phyloP scores from a whole-genome alignment of 2,888 invertebrate species.

The Acholoe squamosa region DNA sequence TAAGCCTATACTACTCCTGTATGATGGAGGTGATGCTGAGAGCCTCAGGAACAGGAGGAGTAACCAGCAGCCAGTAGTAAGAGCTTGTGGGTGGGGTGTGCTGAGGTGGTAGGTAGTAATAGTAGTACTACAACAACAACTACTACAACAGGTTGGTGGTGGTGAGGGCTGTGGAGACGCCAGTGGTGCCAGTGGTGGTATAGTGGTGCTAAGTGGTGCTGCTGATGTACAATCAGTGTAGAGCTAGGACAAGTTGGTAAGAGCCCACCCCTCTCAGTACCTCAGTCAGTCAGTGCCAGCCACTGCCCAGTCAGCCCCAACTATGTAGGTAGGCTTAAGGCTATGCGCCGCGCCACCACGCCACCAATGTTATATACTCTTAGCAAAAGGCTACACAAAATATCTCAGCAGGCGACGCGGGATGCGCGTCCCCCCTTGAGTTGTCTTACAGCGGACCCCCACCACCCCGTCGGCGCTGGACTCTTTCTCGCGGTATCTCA shows the following conservation, averaged over 20 bases:
- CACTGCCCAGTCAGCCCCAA: background rate
- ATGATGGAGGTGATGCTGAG: background rate
- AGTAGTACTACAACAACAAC: constrained; percentile 6
- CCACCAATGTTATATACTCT: constrained; percentile 53
- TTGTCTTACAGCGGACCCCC: background rate
- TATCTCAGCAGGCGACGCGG: constrained; percentile 3
- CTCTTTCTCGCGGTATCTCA: background rate
- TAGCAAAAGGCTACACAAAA: constrained; percentile 57
- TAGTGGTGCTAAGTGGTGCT: background rate
- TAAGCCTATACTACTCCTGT: too few relatives aligned
- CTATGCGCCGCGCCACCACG: constrained; percentile 18
- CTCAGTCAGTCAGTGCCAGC: background rate
- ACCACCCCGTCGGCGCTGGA: background rate
- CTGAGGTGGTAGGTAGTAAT: background rate
- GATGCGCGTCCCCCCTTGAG: background rate
- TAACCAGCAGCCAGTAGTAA: background rate
- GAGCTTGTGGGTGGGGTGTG: background rate
- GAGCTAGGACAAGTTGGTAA: background rate
- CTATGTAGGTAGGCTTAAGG: too few relatives aligned
- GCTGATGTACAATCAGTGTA: background rate
- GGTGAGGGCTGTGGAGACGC: background rate
- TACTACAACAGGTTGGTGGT: background rate
- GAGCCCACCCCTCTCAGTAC: background rate
- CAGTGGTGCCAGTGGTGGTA: background rate
- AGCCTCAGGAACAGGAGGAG: too few relatives aligned